These are phyloP conservation scores for Crocallis elinguaria DNA, from an alignment of 2,888 invertebrate species.

Conservation along the genomic window DNA sequence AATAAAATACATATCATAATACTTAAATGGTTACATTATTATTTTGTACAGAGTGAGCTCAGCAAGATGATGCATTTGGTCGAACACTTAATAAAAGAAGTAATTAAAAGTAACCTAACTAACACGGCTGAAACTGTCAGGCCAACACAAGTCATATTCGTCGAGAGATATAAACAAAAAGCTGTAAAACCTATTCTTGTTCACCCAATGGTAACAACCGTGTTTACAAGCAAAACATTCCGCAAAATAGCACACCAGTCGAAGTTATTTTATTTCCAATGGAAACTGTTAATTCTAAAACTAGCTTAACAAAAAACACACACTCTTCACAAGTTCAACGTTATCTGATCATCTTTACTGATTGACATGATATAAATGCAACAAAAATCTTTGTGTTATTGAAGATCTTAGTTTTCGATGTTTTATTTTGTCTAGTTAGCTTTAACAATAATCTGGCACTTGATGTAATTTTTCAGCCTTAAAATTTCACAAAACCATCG, in stretches of 20 bases:
- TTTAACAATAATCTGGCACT: neutral
- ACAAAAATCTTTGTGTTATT: neutral
- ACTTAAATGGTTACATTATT: conserved; percentile 21
- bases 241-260: conserved; percentile 43
- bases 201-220: conserved; percentile 6
- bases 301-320: conserved; percentile 54
- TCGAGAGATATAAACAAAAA: neutral
- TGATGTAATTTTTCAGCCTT: neutral
- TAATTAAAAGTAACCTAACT: conserved; percentile 15
- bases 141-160: neutral
- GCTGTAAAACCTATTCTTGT: neutral
- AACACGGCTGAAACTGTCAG: conserved; percentile 13
- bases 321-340: conserved; percentile 39
- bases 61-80: conserved; percentile 38
- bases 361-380: conserved; percentile 17
- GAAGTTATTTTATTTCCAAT: conserved; percentile 58
- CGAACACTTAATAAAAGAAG: conserved; percentile 29
- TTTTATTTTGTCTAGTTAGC: neutral
- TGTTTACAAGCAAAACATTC: conserved; percentile 33
- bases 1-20: conserved; percentile 24
- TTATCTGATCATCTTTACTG: conserved; percentile 6
- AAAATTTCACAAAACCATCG: too few relatives aligned
- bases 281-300: conserved; percentile 65
- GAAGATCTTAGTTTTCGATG: neutral
- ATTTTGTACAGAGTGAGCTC: conserved; percentile 23